A percentile compares a stretch with the other conserved stretches of the same genome.
These are phyloP conservation scores for Datnioides undecimradiatus DNA, from an alignment of 2,113 vertebrate species.

Conservation along the genomic window DNA sequence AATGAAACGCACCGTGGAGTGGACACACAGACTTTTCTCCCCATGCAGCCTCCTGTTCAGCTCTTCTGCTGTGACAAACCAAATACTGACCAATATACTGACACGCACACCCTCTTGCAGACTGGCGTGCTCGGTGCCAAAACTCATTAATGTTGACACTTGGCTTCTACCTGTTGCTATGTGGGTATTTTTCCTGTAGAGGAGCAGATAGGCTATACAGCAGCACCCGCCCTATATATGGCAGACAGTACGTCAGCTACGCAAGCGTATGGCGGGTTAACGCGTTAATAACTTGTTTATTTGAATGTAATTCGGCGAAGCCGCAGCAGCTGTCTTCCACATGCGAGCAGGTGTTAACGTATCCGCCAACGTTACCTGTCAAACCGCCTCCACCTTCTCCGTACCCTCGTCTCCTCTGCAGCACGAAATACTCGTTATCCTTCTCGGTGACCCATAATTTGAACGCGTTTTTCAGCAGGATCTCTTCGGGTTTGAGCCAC, in stretches of 20 bases:
- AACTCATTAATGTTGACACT: not conserved
- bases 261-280: not conserved
- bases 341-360: not conserved
- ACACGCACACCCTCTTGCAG: not conserved
- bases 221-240: conserved; percentile 41
- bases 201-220: not conserved
- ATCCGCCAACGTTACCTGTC: conserved; percentile 85
- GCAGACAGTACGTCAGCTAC: conserved; percentile 1
- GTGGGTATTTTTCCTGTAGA: not conserved
- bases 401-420: conserved; percentile 94
- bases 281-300: not conserved
- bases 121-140: not conserved
- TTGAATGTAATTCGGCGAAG: not conserved
- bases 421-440: conserved; percentile 93
- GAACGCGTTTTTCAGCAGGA: conserved; percentile 95
- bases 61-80: not conserved
- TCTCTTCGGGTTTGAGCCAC: conserved; percentile 98
- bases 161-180: conserved; percentile 71
- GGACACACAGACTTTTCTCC: not conserved
- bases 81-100: not conserved
- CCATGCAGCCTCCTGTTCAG: not conserved
- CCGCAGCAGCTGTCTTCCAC: not conserved
- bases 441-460: conserved; percentile 96
- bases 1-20: not conserved
- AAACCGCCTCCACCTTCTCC: conserved; percentile 92